These are phyloP conservation scores for Rhabdomys dilectus DNA, from an alignment of 2,113 vertebrate species.

Conservation along the genomic window DNA sequence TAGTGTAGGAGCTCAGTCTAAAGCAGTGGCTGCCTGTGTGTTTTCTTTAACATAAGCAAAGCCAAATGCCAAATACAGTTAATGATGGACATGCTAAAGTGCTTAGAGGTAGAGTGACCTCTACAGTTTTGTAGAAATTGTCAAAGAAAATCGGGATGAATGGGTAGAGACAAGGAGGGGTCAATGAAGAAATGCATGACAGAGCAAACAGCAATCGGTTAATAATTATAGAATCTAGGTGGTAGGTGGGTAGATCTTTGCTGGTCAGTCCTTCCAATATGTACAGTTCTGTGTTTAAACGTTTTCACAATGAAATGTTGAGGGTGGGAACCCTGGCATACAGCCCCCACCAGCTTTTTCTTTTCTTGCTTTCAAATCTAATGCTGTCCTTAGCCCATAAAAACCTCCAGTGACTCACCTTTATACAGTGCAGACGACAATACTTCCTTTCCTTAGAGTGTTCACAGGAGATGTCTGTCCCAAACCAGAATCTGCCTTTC, in stretches of 20 bases:
- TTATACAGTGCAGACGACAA: background rate
- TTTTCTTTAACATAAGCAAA: background rate
- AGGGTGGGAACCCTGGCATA: background rate
- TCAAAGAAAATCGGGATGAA: background rate
- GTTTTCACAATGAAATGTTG: background rate
- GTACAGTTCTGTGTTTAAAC: background rate
- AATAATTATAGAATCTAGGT: background rate
- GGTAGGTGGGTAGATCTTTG: background rate
- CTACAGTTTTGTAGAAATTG: background rate
- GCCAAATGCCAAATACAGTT: background rate
- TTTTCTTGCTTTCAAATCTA: constrained; percentile 43
- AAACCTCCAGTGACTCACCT: background rate
- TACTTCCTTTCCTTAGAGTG: constrained; percentile 1
- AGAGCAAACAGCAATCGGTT: background rate
- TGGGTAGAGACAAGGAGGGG: background rate
- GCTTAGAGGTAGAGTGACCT: background rate
- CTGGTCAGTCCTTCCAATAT: background rate
- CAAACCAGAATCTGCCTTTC: constrained; percentile 34
- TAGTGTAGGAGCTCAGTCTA: background rate
- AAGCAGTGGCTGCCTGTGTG: background rate
- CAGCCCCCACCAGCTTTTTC: background rate
- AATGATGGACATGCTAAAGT: background rate
- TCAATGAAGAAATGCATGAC: background rate
- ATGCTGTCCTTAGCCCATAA: background rate
- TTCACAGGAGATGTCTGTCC: background rate